These are phyloP conservation scores for Platysteira castanea DNA, from an alignment of 2,113 vertebrate species.

Conservation along the genomic window DNA sequence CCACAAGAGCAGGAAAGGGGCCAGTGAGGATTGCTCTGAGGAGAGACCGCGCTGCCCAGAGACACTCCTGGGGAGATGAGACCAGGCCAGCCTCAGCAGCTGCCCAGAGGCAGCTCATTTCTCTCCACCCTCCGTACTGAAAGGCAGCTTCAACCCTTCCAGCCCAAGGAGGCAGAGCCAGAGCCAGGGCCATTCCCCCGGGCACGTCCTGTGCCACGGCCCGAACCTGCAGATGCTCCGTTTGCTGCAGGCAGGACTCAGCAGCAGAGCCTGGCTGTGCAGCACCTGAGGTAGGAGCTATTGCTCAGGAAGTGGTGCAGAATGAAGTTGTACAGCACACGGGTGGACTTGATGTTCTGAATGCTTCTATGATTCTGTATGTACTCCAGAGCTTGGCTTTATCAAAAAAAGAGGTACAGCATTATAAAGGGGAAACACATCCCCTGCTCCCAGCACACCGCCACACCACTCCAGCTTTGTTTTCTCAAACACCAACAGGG, in stretches of 20 bases:
- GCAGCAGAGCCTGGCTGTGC: rapidly evolving
- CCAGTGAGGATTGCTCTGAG: rapidly evolving
- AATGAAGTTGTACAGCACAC: not conserved
- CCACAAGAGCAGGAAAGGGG: not conserved
- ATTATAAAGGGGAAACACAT: not conserved
- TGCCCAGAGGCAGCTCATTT: not conserved
- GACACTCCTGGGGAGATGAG: not conserved
- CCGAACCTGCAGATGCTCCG: not conserved
- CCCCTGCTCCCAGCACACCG: not conserved
- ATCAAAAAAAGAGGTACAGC: rapidly evolving
- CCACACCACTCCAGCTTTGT: not conserved
- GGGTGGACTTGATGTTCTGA: rapidly evolving
- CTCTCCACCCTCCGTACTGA: not conserved
- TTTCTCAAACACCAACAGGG: not conserved
- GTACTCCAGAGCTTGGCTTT: not conserved
- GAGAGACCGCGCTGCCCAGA: not conserved
- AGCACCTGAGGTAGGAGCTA: not conserved
- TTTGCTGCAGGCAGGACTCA: not conserved
- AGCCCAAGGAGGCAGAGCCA: not conserved
- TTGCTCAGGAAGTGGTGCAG: not conserved
- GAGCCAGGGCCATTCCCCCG: not conserved
- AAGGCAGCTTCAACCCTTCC: not conserved
- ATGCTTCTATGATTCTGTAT: rapidly evolving
- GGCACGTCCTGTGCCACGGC: not conserved
- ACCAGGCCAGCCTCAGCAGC: not conserved